Base-by-base conservation (phyloP, 1,140 invertebrate genomes). In the Hestina assimilis region DNA sequence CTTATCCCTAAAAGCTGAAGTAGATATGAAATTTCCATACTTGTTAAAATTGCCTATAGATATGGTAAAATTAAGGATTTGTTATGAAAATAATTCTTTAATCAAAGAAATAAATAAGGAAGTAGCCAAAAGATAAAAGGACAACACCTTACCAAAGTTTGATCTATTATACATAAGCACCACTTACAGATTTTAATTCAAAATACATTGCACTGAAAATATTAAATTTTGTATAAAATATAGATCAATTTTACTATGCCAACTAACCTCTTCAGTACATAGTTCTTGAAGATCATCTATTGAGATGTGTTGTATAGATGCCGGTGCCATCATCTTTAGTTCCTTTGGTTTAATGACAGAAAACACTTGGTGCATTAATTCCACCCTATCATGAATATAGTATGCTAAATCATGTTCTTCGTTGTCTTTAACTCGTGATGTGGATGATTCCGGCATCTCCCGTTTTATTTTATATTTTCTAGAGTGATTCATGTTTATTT, bases 301-400 rank as follows among this genome's bases (percentile, higher is more conserved):
- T 29, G 86, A 84, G 24, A 91, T 69, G 71, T 90, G 81, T 53
- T 89, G 87, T 7, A 93, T 85, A 55, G 90, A 92, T 17, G 90
- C 89, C 0, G 92, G 92, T 1, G 91, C 90, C 75, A 93, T 89
- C 4, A 89, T 84, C 62, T 90, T 89, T 4, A 93, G 84, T 40
- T 92, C 92, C 62, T 91, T 92, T 0, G 89, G 84, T 69, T 92
- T 92, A 0, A 93, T 73, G 0, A 90, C 87, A 15, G 90, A 90
- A 71, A 93, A 91, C 6, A 92, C 90, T 79, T 93, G 91, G 47
- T 92, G 91, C 76, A 93, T 91, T 33, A 93, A 65, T 64, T 91
- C 92, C 0, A 93, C 89, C 29, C 92, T 75, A 62, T 93, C 92
- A 41, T 92, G 90, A 2, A 92, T 88, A 56, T 91, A 93, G 63